A percentile compares a stretch with the other conserved stretches of the same genome.
These are phyloP conservation scores for Myripristis jacobus DNA, from an alignment of 2,797 vertebrate genomes.

Conservation along the genomic window DNA sequence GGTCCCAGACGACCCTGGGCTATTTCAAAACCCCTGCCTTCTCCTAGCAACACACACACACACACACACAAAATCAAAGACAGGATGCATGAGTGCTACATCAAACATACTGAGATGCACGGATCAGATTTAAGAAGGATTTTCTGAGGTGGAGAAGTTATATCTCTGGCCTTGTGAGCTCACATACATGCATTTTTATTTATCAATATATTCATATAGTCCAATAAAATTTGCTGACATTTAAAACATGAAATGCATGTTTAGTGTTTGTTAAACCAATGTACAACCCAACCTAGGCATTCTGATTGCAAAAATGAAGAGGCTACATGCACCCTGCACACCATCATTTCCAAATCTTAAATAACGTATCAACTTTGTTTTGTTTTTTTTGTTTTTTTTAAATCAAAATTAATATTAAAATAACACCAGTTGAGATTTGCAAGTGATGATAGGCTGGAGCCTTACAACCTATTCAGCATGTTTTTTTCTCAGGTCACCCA, in stretches of 20 bases:
- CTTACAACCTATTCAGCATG: too few relatives aligned
- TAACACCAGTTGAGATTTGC: too few relatives aligned
- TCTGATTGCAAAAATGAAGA: background rate
- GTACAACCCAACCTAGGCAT: background rate
- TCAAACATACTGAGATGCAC: background rate
- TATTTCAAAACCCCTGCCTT: constrained; percentile 94
- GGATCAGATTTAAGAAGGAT: background rate
- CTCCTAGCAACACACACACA: constrained; percentile 79
- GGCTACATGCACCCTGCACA: too few relatives aligned
- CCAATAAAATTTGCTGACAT: background rate
- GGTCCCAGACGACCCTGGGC: constrained; percentile 93
- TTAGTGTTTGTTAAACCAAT: background rate
- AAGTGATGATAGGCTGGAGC: too few relatives aligned
- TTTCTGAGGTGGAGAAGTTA: background rate
- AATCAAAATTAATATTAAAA: too few relatives aligned
- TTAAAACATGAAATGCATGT: background rate
- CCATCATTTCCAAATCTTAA: too few relatives aligned
- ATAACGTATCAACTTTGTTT: too few relatives aligned
- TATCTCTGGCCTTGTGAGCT: background rate
- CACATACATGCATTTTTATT: background rate
- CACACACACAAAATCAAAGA: too few relatives aligned
- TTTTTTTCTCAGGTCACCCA: too few relatives aligned
- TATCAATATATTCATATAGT: constrained; percentile 3
- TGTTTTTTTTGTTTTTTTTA: too few relatives aligned
- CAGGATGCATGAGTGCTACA: background rate